Evolutionary conservation across 2,888 invertebrate genomes (phyloP).

Genomic region (Byasa hedistus): DNA sequence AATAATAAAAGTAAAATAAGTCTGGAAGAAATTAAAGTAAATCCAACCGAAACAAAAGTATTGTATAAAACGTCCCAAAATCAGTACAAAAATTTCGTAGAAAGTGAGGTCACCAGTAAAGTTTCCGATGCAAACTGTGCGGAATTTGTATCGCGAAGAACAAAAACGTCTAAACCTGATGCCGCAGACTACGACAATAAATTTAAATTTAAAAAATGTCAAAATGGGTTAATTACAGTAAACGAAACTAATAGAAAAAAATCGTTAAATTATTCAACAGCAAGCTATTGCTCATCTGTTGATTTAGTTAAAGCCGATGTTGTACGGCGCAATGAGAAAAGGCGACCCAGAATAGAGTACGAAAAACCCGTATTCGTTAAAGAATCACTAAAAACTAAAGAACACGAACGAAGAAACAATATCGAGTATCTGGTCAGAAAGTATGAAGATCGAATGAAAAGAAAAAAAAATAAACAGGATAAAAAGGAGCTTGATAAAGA

Average conservation of each 20-base stretch:
- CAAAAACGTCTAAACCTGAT: constrained; percentile 22
- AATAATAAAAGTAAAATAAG: constrained; percentile 34
- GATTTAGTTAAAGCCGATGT: constrained; percentile 26
- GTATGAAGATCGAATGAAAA: constrained; percentile 39
- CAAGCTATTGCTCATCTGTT: constrained; percentile 40
- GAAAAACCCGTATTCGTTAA: constrained; percentile 32
- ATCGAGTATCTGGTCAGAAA: constrained; percentile 34
- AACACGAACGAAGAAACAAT: constrained; percentile 37
- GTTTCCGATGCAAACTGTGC: constrained; percentile 6
- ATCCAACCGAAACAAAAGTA: constrained; percentile 45
- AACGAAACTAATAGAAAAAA: constrained; percentile 34
- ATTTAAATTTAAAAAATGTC: constrained; percentile 44
- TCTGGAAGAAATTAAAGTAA: constrained; percentile 20
- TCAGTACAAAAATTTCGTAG: constrained; percentile 44
- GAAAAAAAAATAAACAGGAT: constrained; percentile 34
- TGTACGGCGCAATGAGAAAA: constrained; percentile 35
- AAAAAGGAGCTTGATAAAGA: constrained; percentile 51
- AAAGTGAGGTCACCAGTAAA: constrained; percentile 40
- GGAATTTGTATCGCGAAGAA: constrained; percentile 29
- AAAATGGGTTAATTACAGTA: constrained; percentile 34
- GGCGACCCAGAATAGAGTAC: constrained; percentile 36
- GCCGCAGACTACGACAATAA: constrained; percentile 35
- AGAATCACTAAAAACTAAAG: constrained; percentile 37
- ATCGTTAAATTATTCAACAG: constrained; percentile 44
- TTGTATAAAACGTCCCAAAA: constrained; percentile 50